Evolutionary conservation across 2,888 invertebrate species (phyloP).

Genomic region (Microchrysa polita): DNA sequence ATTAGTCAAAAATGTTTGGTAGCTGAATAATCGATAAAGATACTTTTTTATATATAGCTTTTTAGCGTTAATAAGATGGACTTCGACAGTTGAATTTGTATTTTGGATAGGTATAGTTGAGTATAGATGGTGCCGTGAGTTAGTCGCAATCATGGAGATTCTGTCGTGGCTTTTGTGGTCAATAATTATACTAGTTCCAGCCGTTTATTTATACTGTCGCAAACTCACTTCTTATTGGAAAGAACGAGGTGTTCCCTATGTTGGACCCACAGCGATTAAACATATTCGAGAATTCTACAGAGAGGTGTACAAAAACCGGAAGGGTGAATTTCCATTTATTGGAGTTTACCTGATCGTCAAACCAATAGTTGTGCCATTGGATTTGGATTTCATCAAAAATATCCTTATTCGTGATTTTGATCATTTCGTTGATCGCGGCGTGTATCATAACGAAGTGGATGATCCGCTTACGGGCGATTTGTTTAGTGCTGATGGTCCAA

Average conservation of each 20-base stretch:
- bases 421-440: constrained; percentile 60
- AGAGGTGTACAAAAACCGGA: constrained; percentile 8
- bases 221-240: constrained; percentile 12
- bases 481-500: constrained; percentile 60
- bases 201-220: constrained; percentile 7
- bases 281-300: background rate
- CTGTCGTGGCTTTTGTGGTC: background rate
- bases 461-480: constrained; percentile 63
- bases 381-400: constrained; percentile 54
- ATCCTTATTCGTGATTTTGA: constrained; percentile 62
- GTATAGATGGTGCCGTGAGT: too few species aligned
- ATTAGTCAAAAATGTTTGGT: too few species aligned
- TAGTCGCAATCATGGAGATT: background rate
- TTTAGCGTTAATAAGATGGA: too few species aligned
- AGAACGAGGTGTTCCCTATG: background rate
- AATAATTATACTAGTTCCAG: constrained; percentile 2
- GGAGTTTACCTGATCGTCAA: constrained; percentile 48
- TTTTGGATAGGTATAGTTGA: too few species aligned
- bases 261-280: constrained; percentile 3
- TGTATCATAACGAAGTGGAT: constrained; percentile 58
- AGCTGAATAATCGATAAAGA: too few species aligned
- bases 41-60: too few species aligned
- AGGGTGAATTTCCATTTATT: constrained; percentile 46
- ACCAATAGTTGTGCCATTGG: constrained; percentile 44
- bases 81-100: too few species aligned